A percentile compares a stretch with the other conserved stretches of the same genome.
Evolutionary conservation across 2,113 vertebrate genomes (phyloP).

Genomic region (Phylloscopus trochilus): DNA sequence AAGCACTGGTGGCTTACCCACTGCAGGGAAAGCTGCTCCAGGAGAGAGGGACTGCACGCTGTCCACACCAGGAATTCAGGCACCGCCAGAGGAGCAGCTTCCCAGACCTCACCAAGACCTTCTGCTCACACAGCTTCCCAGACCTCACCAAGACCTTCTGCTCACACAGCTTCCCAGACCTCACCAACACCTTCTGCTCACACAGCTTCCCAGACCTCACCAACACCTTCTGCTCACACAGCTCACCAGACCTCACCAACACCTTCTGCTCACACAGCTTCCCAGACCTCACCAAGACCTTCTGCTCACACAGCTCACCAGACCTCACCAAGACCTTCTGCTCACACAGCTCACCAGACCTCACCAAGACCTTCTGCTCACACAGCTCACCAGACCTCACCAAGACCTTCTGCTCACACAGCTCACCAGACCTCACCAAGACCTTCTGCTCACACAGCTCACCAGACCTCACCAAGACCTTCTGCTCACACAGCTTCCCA

Average conservation of each 20-base stretch:
- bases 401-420: too few species aligned
- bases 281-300: not conserved
- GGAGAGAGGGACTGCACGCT: not conserved
- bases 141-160: not conserved
- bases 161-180: not conserved
- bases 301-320: not conserved
- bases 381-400: not conserved
- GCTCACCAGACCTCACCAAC: not conserved
- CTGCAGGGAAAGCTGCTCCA: not conserved
- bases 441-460: too few species aligned
- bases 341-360: not conserved
- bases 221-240: not conserved
- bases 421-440: too few species aligned
- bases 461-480: too few species aligned
- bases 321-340: not conserved
- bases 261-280: not conserved
- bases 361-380: rapidly evolving
- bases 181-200: not conserved
- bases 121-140: not conserved
- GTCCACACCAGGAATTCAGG: not conserved
- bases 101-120: too few species aligned
- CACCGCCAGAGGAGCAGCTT: not conserved
- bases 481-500: too few species aligned
- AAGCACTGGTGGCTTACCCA: not conserved
- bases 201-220: not conserved